A percentile compares a stretch with the other conserved stretches of the same genome.
Evolutionary conservation across 2,113 vertebrate genomes (phyloP).

Genomic region (Fregetta grallaria): DNA sequence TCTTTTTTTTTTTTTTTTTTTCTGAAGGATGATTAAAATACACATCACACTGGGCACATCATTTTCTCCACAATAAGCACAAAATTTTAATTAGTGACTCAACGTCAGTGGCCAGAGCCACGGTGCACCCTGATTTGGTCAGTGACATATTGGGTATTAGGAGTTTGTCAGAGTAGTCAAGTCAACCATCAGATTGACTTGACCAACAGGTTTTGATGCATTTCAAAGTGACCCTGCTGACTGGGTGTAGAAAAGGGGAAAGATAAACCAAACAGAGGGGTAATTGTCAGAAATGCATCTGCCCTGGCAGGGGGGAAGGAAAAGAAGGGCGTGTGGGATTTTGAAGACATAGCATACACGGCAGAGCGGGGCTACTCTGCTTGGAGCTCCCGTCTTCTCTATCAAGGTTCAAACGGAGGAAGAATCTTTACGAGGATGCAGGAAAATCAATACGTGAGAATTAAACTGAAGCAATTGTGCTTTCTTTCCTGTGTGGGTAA

Average conservation of each 20-base stretch:
- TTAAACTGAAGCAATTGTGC: background rate
- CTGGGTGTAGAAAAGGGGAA: background rate
- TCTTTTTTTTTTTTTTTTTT: background rate
- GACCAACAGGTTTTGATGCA: background rate
- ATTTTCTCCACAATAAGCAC: background rate
- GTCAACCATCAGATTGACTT: background rate
- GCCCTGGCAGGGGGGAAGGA: background rate
- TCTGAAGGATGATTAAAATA: background rate
- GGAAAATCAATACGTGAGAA: background rate
- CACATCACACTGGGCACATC: background rate
- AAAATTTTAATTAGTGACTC: background rate
- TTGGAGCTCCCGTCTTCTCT: background rate
- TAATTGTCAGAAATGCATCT: background rate
- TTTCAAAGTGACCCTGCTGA: background rate
- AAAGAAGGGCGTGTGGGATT: accelerated
- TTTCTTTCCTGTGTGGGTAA: background rate
- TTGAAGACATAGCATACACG: background rate
- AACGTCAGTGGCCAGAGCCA: background rate
- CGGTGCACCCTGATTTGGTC: background rate
- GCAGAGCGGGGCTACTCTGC: background rate
- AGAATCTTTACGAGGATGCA: background rate
- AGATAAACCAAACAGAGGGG: background rate
- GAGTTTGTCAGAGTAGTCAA: background rate
- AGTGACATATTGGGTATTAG: background rate
- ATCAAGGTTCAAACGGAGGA: background rate